Conservation (phyloP, 1,140 invertebrate species). For the Rhysida immarginata region DNA sequence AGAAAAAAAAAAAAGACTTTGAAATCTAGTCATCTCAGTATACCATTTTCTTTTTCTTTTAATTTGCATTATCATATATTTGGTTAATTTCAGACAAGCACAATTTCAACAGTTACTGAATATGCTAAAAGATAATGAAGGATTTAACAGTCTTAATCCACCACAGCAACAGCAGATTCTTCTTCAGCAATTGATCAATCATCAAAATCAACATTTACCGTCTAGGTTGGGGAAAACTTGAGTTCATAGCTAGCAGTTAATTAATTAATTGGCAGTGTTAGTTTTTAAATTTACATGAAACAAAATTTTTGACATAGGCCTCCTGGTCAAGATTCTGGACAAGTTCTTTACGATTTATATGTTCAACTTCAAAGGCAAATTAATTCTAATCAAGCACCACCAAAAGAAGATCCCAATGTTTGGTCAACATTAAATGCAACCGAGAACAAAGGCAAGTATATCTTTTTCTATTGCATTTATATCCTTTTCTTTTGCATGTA, state of each 20-base stretch:
- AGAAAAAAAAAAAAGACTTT: too few relatives aligned
- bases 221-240: background rate
- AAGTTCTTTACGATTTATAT: background rate
- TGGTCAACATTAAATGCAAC: too few relatives aligned
- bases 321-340: slow-evolving; percentile 1
- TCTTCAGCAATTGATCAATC: slow-evolving; percentile 36
- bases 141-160: slow-evolving; percentile 40
- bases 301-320: background rate
- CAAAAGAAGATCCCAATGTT: slow-evolving; percentile 3
- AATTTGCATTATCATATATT: too few relatives aligned
- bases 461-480: too few relatives aligned
- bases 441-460: too few relatives aligned
- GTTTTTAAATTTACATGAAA: background rate
- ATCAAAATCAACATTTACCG: slow-evolving; percentile 18
- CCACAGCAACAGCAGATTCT: slow-evolving; percentile 44
- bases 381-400: background rate
- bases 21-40: too few relatives aligned
- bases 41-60: too few relatives aligned
- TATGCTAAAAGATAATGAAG: slow-evolving; percentile 46
- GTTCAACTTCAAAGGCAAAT: background rate
- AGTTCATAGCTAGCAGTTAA: background rate
- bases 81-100: slow-evolving; percentile 21
- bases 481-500: too few relatives aligned
- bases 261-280: background rate
- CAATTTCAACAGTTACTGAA: slow-evolving; percentile 33